A percentile compares a stretch with the other conserved stretches of the same genome.
phyloP scores from a whole-genome alignment of 2,888 invertebrate species.

The Stramonita haemastoma region DNA sequence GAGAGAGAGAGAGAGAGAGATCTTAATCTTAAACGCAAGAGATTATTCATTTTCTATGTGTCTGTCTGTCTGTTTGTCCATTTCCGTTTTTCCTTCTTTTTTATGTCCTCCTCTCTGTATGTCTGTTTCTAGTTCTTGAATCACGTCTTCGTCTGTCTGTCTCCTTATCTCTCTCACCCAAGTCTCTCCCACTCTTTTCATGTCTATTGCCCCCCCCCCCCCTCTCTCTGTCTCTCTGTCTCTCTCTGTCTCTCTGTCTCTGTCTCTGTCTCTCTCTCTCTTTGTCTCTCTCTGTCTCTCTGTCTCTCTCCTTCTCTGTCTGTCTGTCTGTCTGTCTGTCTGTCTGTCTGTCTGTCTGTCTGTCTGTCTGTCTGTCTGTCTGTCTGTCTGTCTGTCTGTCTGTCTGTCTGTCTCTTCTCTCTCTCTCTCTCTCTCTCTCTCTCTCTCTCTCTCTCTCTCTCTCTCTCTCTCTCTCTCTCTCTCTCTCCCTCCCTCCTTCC shows the following conservation, averaged over 20 bases:
- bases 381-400: neutral
- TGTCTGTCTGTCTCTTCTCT: neutral
- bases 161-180: neutral
- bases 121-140: neutral
- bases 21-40: too few species aligned
- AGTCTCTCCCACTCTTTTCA: neutral
- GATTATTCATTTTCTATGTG: neutral
- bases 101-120: neutral
- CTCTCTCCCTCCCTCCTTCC: neutral
- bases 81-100: neutral
- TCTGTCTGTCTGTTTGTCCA: neutral
- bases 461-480: neutral
- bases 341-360: neutral
- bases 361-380: neutral
- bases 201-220: neutral
- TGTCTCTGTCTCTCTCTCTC: neutral
- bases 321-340: neutral
- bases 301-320: neutral
- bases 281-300: neutral
- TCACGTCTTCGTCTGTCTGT: neutral
- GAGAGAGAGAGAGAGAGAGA: too few species aligned
- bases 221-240: neutral
- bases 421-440: neutral
- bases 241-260: neutral
- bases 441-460: neutral